phyloP scores from a whole-genome alignment of 2,888 invertebrate genomes.

The Ennomos quercinarius region DNA sequence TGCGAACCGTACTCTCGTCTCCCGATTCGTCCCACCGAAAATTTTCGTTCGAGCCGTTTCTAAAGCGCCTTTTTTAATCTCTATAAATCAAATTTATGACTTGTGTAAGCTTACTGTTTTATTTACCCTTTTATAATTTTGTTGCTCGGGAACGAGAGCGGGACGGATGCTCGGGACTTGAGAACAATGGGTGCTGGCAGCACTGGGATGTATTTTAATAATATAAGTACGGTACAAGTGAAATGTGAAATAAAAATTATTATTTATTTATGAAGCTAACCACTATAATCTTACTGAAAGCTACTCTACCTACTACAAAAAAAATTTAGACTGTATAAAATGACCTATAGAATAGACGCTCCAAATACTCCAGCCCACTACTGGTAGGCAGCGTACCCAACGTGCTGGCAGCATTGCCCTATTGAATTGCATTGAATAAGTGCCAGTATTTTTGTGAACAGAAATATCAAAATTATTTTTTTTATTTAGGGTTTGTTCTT shows the following conservation, averaged over 20 bases:
- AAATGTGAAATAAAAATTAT: background rate
- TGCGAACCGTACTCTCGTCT: constrained; percentile 72
- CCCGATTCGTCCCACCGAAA: constrained; percentile 84
- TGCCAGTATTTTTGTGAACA: too few relatives aligned
- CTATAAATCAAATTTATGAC: constrained; percentile 86
- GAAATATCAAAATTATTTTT: too few relatives aligned
- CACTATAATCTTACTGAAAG: too few relatives aligned
- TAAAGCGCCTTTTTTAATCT: constrained; percentile 86
- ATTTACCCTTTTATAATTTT: constrained; percentile 86
- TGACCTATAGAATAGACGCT: too few relatives aligned
- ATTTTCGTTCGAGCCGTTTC: constrained; percentile 84
- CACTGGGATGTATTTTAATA: constrained; percentile 14
- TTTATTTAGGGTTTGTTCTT: too few relatives aligned
- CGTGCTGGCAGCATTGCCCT: too few relatives aligned
- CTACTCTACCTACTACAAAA: too few relatives aligned
- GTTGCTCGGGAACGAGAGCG: constrained; percentile 51
- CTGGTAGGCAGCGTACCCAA: too few relatives aligned
- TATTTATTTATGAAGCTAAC: too few relatives aligned
- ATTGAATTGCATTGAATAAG: too few relatives aligned
- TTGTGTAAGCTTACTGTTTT: constrained; percentile 86
- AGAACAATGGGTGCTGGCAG: constrained; percentile 19
- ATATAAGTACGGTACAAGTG: constrained; percentile 3
- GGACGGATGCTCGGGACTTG: constrained; percentile 5
- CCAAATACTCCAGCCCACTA: too few relatives aligned
- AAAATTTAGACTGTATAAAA: too few relatives aligned